Percentiles rank a stretch among this genome's conserved stretches.
These are phyloP conservation scores for Heteronetta atricapilla DNA, from an alignment of 2,113 vertebrate species.

Conservation along the genomic window DNA sequence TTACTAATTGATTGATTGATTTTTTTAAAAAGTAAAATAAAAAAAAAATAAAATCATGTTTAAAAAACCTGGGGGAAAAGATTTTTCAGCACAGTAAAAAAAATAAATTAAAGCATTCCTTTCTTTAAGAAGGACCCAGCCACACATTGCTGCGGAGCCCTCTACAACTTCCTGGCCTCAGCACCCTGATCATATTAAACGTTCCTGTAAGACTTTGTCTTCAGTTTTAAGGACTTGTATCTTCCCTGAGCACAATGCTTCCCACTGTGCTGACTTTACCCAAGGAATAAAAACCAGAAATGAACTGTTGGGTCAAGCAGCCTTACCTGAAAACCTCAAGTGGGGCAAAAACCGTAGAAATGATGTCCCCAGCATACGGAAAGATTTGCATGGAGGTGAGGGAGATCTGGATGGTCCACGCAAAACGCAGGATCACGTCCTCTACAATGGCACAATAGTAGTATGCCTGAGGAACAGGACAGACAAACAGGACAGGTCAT, in stretches of 20 bases:
- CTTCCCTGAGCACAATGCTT: neutral
- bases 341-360: constrained; percentile 92
- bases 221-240: neutral
- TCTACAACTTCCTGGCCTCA: neutral
- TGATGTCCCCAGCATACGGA: constrained; percentile 83
- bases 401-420: constrained; percentile 94
- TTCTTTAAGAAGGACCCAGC: neutral
- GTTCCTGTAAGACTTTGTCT: neutral
- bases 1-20: too few relatives aligned
- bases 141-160: neutral
- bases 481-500: neutral
- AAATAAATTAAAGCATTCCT: too few relatives aligned
- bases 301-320: neutral
- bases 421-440: constrained; percentile 95
- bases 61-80: too few relatives aligned
- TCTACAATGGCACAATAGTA: constrained; percentile 98
- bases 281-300: neutral
- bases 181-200: neutral
- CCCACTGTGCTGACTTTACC: accelerated
- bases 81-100: too few relatives aligned
- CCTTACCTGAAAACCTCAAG: constrained; percentile 97
- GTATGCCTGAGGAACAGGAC: constrained; percentile 85
- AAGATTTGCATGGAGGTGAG: constrained; percentile 82
- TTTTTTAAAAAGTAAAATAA: too few relatives aligned
- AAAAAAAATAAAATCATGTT: too few relatives aligned